Percentiles rank a stretch among this genome's conserved stretches.
phyloP scores from a whole-genome alignment of 1,140 invertebrate genomes.

The Micrasema longulum region DNA sequence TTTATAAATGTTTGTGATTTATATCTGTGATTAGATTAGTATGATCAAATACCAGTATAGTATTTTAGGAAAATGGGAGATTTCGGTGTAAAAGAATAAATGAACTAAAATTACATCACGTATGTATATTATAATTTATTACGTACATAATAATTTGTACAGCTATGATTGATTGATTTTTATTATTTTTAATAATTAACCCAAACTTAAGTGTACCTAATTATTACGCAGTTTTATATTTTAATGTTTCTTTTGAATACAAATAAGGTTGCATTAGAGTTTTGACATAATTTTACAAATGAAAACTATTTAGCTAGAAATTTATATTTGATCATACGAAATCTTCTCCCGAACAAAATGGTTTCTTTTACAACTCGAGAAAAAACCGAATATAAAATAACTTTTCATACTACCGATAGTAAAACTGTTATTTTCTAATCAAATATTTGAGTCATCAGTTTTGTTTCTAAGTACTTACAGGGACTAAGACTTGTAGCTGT shows the following conservation, averaged over 20 bases:
- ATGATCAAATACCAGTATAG: slow-evolving; percentile 26
- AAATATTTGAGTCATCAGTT: slow-evolving; percentile 4
- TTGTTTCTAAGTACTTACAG: slow-evolving; percentile 25
- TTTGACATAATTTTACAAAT: too few species aligned
- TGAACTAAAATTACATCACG: not conserved
- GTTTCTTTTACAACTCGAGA: not conserved
- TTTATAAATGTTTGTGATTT: slow-evolving; percentile 38
- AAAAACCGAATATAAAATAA: slow-evolving; percentile 12
- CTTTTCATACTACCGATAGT: not conserved
- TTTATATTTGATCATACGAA: slow-evolving; percentile 37
- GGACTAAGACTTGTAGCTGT: slow-evolving; percentile 1
- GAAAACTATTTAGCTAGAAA: not conserved
- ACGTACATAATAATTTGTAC: too few species aligned
- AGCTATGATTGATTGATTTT: too few species aligned
- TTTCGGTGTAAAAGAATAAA: too few species aligned
- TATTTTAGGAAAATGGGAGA: slow-evolving; percentile 1
- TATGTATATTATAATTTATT: too few species aligned
- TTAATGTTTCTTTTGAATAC: too few species aligned
- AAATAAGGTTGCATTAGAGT: too few species aligned
- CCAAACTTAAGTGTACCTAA: too few species aligned
- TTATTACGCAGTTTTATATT: too few species aligned
- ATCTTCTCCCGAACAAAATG: slow-evolving; percentile 6
- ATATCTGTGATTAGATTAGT: slow-evolving; percentile 40
- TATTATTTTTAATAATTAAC: too few species aligned
- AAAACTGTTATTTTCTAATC: not conserved